phyloP scores from a whole-genome alignment of 2,113 vertebrate species.

The Salvelinus sp. region DNA sequence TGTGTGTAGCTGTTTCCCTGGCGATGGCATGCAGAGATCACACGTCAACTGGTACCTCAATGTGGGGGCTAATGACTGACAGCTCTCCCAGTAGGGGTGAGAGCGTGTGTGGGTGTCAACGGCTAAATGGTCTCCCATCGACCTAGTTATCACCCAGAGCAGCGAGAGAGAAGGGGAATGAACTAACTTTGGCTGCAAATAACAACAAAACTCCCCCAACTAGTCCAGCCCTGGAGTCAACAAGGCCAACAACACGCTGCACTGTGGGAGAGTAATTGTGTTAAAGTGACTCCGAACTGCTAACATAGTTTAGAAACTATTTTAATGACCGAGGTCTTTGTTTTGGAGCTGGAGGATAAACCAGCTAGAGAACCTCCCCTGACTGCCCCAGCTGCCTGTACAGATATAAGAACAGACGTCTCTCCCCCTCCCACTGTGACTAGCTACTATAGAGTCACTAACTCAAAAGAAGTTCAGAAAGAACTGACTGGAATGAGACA shows the following conservation, averaged over 20 bases:
- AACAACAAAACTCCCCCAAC: background rate
- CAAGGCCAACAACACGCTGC: slow-evolving; percentile 36
- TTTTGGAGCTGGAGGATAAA: slow-evolving; percentile 7
- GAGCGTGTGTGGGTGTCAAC: slow-evolving; percentile 7
- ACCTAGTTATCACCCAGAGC: slow-evolving; percentile 47
- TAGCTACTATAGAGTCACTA: background rate
- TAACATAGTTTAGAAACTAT: slow-evolving; percentile 48
- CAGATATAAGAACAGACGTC: background rate
- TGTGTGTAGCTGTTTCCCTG: background rate
- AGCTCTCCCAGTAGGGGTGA: slow-evolving; percentile 30
- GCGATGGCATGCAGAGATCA: slow-evolving; percentile 19
- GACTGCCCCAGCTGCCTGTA: slow-evolving; percentile 21
- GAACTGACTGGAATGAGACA: background rate
- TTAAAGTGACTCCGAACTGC: slow-evolving; percentile 44
- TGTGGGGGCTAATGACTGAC: slow-evolving; percentile 31
- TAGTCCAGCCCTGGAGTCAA: slow-evolving; percentile 18
- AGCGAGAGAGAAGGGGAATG: background rate
- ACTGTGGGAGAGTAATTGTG: slow-evolving; percentile 30
- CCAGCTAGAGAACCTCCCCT: slow-evolving; percentile 4
- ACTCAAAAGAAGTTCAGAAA: background rate
- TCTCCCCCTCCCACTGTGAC: slow-evolving; percentile 3
- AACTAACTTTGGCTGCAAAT: background rate
- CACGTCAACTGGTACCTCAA: slow-evolving; percentile 14
- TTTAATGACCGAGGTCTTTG: slow-evolving; percentile 45
- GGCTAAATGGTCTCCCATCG: slow-evolving; percentile 41